Evolutionary conservation across 2,113 vertebrate species (phyloP).

Genomic region (Eolophus roseicapilla): DNA sequence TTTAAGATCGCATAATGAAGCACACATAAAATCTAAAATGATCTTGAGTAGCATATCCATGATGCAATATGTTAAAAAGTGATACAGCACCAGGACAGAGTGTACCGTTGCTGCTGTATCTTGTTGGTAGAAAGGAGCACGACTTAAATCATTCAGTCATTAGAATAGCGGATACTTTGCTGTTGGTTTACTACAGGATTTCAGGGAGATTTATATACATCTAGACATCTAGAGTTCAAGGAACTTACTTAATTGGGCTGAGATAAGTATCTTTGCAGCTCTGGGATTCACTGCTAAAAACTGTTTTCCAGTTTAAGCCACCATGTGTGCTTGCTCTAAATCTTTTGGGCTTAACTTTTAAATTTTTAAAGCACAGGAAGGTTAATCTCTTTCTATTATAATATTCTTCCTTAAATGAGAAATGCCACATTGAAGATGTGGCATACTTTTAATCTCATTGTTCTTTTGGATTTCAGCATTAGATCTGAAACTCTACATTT

Average conservation of each 20-base stretch:
- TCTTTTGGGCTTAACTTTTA: conserved; percentile 1
- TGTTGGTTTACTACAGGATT: background rate
- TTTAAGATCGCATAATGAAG: conserved; percentile 13
- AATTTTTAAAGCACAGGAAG: background rate
- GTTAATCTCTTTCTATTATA: conserved; percentile 14
- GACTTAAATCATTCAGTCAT: background rate
- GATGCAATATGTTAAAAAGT: background rate
- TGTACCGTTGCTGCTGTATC: background rate
- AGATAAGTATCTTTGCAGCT: background rate
- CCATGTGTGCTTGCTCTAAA: background rate
- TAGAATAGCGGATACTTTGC: background rate
- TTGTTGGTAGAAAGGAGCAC: background rate
- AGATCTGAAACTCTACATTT: background rate
- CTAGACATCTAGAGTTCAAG: background rate
- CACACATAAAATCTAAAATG: background rate
- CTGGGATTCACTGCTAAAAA: background rate
- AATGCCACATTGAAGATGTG: background rate
- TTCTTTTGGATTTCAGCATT: background rate
- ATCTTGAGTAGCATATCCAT: background rate
- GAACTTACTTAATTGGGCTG: conserved; percentile 6
- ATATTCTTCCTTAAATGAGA: background rate
- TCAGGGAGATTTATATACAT: background rate
- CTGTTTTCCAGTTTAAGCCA: background rate
- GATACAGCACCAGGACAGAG: background rate
- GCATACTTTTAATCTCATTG: background rate